A percentile compares a stretch with the other conserved stretches of the same genome.
Conservation (phyloP, 2,888 invertebrate species). For the Cremastinae sp. region DNA sequence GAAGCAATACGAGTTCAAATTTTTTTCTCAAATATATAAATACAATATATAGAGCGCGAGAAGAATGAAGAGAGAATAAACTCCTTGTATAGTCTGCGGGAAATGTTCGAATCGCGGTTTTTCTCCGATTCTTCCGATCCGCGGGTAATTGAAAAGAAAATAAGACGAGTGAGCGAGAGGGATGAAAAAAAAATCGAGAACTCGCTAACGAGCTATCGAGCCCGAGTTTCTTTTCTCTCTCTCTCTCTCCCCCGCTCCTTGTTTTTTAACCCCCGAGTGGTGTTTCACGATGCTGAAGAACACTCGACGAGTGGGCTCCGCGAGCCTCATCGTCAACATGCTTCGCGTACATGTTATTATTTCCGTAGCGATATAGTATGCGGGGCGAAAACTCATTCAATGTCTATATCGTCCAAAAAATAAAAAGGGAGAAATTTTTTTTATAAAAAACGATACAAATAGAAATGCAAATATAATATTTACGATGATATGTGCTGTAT, state of each 20-base stretch:
- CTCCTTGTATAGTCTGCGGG: slow-evolving; percentile 30
- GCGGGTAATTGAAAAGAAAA: too few species aligned
- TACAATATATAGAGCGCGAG: too few species aligned
- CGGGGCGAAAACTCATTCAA: slow-evolving; percentile 48
- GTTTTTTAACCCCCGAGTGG: slow-evolving; percentile 50
- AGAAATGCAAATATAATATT: too few species aligned
- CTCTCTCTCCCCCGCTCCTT: slow-evolving; percentile 28
- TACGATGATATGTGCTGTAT: too few species aligned
- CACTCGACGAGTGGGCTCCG: slow-evolving; percentile 58
- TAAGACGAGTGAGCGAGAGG: too few species aligned
- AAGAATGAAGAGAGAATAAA: background rate
- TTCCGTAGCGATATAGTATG: slow-evolving; percentile 40
- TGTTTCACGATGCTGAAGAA: slow-evolving; percentile 61
- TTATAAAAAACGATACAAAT: too few species aligned
- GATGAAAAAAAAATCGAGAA: slow-evolving; percentile 70
- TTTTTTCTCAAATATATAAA: slow-evolving; percentile 27
- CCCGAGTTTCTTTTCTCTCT: slow-evolving; percentile 58
- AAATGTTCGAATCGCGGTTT: slow-evolving; percentile 44
- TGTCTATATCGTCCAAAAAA: slow-evolving; percentile 30
- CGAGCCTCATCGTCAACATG: slow-evolving; percentile 53
- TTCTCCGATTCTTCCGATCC: slow-evolving; percentile 8
- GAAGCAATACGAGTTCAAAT: slow-evolving; percentile 24
- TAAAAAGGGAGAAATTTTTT: slow-evolving; percentile 18
- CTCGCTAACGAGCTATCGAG: slow-evolving; percentile 78
- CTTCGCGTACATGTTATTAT: too few species aligned